Evolutionary conservation across 2,888 invertebrate species (phyloP).

Genomic region (Brachyptera risi): DNA sequence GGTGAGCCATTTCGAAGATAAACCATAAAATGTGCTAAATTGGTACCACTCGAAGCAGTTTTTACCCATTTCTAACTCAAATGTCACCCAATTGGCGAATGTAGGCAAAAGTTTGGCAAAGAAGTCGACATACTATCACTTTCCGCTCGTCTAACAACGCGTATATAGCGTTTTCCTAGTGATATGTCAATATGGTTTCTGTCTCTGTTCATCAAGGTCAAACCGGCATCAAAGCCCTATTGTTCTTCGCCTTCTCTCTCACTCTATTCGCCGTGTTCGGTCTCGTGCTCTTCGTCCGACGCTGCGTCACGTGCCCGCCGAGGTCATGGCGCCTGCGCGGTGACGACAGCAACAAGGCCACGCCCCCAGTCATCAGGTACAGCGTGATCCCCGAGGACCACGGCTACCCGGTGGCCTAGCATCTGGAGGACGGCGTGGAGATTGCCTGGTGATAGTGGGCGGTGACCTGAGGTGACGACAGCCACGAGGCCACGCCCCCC

Average conservation of each 20-base stretch:
- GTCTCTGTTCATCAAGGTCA: slow-evolving; percentile 10
- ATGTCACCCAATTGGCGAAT: too few relatives aligned
- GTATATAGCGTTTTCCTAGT: too few relatives aligned
- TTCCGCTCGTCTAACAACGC: too few relatives aligned
- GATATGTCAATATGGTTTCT: too few relatives aligned
- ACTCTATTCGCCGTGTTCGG: slow-evolving; percentile 41
- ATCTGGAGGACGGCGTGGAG: slow-evolving; percentile 27
- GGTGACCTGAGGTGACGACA: slow-evolving; percentile 30
- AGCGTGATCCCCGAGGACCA: slow-evolving; percentile 41
- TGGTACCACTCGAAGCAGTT: too few relatives aligned
- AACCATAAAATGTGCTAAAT: too few relatives aligned
- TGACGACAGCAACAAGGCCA: slow-evolving; percentile 36
- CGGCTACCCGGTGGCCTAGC: slow-evolving; percentile 32
- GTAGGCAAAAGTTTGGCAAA: too few relatives aligned
- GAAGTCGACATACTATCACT: too few relatives aligned
- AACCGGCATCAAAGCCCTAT: slow-evolving; percentile 38
- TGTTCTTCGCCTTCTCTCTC: slow-evolving; percentile 41
- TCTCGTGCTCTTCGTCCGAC: slow-evolving; percentile 40
- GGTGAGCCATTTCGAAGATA: too few relatives aligned
- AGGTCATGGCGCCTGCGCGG: slow-evolving; percentile 37
- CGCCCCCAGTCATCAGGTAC: slow-evolving; percentile 40
- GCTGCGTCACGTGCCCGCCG: slow-evolving; percentile 41
- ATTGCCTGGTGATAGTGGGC: slow-evolving; percentile 36
- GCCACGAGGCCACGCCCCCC: neutral
- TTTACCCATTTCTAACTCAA: too few relatives aligned